Conservation (phyloP, 2,113 vertebrate species). For the Corythaixoides concolor region DNA sequence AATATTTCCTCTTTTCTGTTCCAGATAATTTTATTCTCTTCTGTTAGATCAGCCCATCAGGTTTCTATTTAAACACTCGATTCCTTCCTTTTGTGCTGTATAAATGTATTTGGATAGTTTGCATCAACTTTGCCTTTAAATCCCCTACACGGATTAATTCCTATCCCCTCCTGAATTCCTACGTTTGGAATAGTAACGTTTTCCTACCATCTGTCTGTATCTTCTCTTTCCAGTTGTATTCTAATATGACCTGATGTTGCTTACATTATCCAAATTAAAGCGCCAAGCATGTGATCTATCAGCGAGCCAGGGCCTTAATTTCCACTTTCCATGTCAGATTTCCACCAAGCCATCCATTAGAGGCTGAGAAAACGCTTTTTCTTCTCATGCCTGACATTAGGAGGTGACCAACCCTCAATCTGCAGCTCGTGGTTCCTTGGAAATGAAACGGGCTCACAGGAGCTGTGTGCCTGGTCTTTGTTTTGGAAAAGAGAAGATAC, state of each 20-base stretch:
- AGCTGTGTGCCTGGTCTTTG: neutral
- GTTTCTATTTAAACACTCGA: constrained; percentile 32
- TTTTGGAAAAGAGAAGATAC: neutral
- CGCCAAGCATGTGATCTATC: neutral
- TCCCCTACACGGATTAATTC: neutral
- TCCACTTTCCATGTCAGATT: constrained; percentile 53
- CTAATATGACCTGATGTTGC: constrained; percentile 11
- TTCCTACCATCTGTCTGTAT: constrained; percentile 35
- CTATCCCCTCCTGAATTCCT: constrained; percentile 13
- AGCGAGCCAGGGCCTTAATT: constrained; percentile 22
- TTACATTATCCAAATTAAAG: constrained; percentile 2
- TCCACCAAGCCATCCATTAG: neutral
- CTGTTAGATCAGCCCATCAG: constrained; percentile 15
- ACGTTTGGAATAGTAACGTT: neutral
- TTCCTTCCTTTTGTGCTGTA: neutral
- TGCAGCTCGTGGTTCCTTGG: neutral
- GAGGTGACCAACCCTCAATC: neutral
- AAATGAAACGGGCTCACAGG: neutral
- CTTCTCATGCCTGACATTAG: neutral
- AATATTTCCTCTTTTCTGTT: constrained; percentile 57
- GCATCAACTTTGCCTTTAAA: constrained; percentile 25
- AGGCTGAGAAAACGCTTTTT: neutral
- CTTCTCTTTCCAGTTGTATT: constrained; percentile 32
- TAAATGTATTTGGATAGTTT: neutral
- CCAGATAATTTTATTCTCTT: constrained; percentile 37